Conservation (phyloP, 2,113 vertebrate genomes). For the Bos indicus region DNA sequence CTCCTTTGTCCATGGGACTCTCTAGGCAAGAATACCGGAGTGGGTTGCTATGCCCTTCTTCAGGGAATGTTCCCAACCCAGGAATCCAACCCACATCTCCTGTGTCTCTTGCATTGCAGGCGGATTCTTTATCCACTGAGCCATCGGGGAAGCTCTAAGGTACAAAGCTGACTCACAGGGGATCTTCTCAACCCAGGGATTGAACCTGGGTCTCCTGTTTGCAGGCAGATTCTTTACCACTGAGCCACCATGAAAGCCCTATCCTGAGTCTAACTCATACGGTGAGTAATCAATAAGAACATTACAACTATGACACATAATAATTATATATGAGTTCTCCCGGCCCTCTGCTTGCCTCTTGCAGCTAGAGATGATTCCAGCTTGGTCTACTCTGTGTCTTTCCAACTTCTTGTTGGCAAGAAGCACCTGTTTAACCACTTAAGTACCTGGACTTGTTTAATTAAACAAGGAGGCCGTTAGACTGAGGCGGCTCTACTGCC, state of each 20-base stretch:
- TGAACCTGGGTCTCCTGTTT: background rate
- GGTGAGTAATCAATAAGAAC: background rate
- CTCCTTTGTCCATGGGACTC: background rate
- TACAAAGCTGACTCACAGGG: background rate
- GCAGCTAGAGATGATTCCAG: background rate
- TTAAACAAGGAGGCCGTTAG: background rate
- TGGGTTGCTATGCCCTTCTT: background rate
- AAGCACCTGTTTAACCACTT: background rate
- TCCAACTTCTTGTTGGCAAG: background rate
- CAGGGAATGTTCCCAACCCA: background rate
- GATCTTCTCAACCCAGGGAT: background rate
- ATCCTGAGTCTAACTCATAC: background rate
- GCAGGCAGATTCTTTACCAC: background rate
- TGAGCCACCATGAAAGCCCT: background rate
- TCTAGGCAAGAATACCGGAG: background rate
- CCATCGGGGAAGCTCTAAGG: background rate
- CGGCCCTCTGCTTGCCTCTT: background rate
- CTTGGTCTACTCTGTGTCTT: background rate
- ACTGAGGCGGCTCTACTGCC: background rate
- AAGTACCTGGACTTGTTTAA: background rate
- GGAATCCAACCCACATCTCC: background rate
- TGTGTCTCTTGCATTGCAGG: background rate
- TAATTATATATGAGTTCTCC: background rate
- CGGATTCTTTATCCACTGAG: background rate
- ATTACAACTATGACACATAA: background rate